Base-by-base conservation (phyloP, 1,140 invertebrate genomes). In the Matsumurasca onukii region DNA sequence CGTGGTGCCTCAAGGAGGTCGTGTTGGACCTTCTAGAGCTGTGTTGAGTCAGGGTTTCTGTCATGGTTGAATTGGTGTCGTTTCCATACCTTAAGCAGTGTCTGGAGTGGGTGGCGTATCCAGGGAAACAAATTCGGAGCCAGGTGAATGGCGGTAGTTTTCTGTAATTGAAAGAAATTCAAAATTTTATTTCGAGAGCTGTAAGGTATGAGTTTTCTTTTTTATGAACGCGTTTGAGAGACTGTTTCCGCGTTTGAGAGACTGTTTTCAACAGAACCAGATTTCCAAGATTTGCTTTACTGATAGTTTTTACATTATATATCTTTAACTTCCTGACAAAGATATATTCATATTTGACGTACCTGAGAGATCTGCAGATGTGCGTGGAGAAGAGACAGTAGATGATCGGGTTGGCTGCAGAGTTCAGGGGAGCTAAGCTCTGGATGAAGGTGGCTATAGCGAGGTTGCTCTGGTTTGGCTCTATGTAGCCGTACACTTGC, bases 381-480 rank as follows among this genome's bases (percentile, higher is more conserved):
- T 92, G 87, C 5, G 93, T 95, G 25, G 89, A 94, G 81, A 98
- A 98, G 69, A 97, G 86, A 76, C 93, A 97, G 81, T 96, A 97
- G 72, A 97, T 97, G 22, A 97, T 83, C 0, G 95, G 95, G 81
- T 97, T 98, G 13, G 94, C 94, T 0, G 94, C 94, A 0, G 91
- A 94, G 82, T 97, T 97, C 3, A 98, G 82, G 1, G 94, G 93
- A 12, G 94, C 92, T 52, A 97, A 80, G 77, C 93, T 95, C 78
- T 97, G 93, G 69, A 97, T 93, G 75, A 98, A 92, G 0, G 93
- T 94, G 1, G 91, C 89, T 2, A 97, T 85, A 1, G 93, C 93
- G 5, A 89, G 85, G 73, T 88, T 91, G 2, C 87, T 89, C 75
- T 93, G 89, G 0, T 89, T 91, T 63, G 83, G 80, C 0, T 92